These are phyloP conservation scores for Etia nguti DNA, from an alignment of 2,113 vertebrate genomes.

Conservation along the genomic window DNA sequence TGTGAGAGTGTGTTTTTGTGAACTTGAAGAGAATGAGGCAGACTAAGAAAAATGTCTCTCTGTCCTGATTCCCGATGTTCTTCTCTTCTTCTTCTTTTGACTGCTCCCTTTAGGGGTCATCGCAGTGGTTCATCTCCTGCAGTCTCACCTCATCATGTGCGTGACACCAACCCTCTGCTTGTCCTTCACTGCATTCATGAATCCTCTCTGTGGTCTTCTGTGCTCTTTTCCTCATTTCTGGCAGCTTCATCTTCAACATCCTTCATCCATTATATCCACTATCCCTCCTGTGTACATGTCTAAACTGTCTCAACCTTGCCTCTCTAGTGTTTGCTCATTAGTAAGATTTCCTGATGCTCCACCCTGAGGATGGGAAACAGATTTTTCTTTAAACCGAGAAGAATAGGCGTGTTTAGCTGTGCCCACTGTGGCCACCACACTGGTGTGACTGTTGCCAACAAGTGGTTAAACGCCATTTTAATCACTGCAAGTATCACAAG, in stretches of 20 bases:
- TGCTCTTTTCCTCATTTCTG: not conserved
- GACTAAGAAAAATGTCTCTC: not conserved
- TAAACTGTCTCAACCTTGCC: not conserved
- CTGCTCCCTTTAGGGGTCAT: not conserved
- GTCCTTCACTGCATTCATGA: not conserved
- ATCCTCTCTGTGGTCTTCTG: not conserved
- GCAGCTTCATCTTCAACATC: not conserved
- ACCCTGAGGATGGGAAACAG: not conserved
- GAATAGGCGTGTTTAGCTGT: not conserved
- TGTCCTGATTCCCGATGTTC: not conserved
- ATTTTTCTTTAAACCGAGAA: not conserved
- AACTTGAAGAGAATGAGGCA: not conserved
- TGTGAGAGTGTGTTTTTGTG: conserved; percentile 32
- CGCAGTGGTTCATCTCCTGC: not conserved
- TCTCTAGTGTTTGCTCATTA: not conserved
- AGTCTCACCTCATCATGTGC: not conserved
- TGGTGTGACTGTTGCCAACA: not conserved
- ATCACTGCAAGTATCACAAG: not conserved
- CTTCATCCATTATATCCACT: not conserved
- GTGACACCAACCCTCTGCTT: not conserved
- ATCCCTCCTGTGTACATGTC: not conserved
- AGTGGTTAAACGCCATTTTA: not conserved
- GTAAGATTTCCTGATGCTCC: not conserved
- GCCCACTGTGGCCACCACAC: not conserved
- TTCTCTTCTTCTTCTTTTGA: not conserved